phyloP scores from a whole-genome alignment of 2,797 vertebrate genomes.

The Aulostomus chinensis region DNA sequence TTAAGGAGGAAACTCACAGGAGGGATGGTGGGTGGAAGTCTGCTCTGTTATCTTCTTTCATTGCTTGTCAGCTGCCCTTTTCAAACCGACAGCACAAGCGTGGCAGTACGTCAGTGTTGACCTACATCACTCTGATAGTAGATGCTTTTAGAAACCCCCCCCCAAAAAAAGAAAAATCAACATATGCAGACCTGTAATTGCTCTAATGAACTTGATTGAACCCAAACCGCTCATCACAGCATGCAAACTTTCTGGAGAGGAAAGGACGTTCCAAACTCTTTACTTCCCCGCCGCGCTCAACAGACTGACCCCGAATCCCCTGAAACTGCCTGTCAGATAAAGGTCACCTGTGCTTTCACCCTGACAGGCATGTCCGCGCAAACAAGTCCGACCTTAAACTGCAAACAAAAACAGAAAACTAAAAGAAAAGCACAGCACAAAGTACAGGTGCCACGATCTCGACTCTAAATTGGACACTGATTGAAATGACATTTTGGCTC shows the following conservation, averaged over 20 bases:
- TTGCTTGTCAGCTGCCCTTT: constrained; percentile 49
- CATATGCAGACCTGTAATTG: too few species aligned
- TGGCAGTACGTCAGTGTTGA: constrained; percentile 29
- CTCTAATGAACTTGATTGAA: too few species aligned
- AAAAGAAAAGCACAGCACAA: background rate
- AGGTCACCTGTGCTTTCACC: background rate
- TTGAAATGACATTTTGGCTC: too few species aligned
- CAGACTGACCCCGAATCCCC: background rate
- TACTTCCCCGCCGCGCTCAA: too few species aligned
- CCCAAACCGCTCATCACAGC: too few species aligned
- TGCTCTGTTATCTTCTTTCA: constrained; percentile 10
- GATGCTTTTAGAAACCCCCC: background rate
- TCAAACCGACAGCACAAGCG: constrained; percentile 34
- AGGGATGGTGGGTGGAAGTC: constrained; percentile 5
- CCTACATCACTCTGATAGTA: constrained; percentile 31
- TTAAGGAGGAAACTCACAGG: constrained; percentile 22
- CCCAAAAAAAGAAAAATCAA: too few species aligned
- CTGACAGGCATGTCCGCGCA: too few species aligned
- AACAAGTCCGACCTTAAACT: background rate
- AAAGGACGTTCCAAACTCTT: background rate
- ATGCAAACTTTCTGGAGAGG: background rate
- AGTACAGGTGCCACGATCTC: background rate
- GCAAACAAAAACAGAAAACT: background rate
- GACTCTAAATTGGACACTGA: too few species aligned
- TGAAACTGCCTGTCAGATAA: background rate